Percentiles rank a stretch among this genome's conserved stretches.
Evolutionary conservation across 2,113 vertebrate species (phyloP).

Genomic region (Craseonycteris thonglongyai): DNA sequence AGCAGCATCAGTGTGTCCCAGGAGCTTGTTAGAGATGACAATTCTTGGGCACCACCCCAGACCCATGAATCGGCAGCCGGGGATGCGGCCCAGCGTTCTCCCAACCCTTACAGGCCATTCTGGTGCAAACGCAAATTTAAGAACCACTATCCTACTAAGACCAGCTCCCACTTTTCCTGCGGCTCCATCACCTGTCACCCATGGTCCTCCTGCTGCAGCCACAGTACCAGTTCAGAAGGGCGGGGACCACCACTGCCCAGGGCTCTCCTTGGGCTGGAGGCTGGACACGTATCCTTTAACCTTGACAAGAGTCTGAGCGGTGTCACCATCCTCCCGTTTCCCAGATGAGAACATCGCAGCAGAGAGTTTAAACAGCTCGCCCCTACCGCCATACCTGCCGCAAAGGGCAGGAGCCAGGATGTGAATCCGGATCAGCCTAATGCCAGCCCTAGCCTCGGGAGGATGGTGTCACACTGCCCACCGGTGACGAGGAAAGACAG

Average conservation of each 20-base stretch:
- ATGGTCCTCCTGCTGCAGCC: background rate
- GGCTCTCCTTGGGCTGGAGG: background rate
- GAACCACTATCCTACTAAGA: background rate
- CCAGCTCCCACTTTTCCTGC: rapidly evolving
- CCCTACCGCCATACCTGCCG: background rate
- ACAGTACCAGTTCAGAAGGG: background rate
- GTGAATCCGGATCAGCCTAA: background rate
- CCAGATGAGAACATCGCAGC: background rate
- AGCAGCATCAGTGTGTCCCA: background rate
- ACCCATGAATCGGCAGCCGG: background rate
- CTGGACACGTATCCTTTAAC: background rate
- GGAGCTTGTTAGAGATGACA: background rate
- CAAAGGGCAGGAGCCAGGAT: background rate
- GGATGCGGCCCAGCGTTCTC: background rate
- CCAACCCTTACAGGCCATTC: background rate
- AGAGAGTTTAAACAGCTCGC: background rate
- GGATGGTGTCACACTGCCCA: no score
- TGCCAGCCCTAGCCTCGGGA: background rate
- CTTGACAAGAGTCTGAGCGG: background rate
- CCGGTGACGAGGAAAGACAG: background rate
- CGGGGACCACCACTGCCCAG: background rate
- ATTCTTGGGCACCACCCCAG: background rate
- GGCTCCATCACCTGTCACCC: background rate
- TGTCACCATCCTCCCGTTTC: background rate
- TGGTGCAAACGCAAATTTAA: background rate